Evolutionary conservation across 2,113 vertebrate species (phyloP).

Genomic region (Syngnathoides biaculeatus): DNA sequence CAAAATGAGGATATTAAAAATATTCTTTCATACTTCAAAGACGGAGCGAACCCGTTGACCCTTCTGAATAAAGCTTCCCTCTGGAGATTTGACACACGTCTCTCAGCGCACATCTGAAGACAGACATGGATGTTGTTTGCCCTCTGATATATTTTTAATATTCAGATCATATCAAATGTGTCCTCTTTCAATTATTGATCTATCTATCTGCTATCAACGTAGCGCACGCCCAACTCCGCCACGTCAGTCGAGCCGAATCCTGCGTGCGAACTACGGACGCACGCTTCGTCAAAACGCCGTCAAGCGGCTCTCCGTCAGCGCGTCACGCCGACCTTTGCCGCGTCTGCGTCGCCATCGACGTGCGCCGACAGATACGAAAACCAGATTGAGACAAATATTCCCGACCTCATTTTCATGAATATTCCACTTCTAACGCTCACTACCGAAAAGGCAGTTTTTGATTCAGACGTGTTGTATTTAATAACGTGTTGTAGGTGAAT

Average conservation of each 20-base stretch:
- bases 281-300: conserved; percentile 32
- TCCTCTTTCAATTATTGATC: conserved; percentile 71
- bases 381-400: neutral
- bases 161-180: conserved; percentile 69
- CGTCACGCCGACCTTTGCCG: conserved; percentile 9
- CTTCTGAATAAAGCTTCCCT: conserved; percentile 62
- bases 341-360: conserved; percentile 6
- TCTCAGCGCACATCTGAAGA: conserved; percentile 67
- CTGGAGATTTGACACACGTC: conserved; percentile 69
- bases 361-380: neutral
- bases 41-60: conserved; percentile 64
- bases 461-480: no score
- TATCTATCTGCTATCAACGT: conserved; percentile 58
- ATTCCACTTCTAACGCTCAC: neutral
- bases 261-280: conserved; percentile 23
- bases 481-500: no score
- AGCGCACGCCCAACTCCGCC: conserved; percentile 60
- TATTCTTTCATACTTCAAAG: conserved; percentile 58
- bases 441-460: neutral
- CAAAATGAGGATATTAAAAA: conserved; percentile 35
- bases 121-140: conserved; percentile 64
- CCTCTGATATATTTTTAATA: conserved; percentile 74
- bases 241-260: conserved; percentile 28
- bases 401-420: neutral
- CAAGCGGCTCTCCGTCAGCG: conserved; percentile 18